Conservation (phyloP, 2,113 vertebrate species). For the Myocastor coypus region DNA sequence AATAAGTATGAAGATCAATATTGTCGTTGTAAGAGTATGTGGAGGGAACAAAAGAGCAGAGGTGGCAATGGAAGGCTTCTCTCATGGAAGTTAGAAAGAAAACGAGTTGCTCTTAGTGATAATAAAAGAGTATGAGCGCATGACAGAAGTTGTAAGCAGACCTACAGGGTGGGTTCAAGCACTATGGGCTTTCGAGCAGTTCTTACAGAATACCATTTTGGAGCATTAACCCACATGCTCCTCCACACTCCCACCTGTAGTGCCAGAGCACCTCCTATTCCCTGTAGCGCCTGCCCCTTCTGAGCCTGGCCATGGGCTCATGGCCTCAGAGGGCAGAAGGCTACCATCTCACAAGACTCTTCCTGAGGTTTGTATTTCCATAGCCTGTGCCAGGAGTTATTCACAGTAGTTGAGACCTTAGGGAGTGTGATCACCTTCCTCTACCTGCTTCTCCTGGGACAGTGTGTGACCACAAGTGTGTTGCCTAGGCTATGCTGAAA, state of each 20-base stretch:
- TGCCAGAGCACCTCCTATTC: neutral
- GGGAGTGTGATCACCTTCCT: neutral
- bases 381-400: neutral
- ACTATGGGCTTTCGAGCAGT: neutral
- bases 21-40: neutral
- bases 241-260: rapidly evolving
- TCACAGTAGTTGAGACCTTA: neutral
- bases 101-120: neutral
- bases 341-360: neutral
- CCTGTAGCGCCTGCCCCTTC: neutral
- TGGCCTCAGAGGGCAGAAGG: no score
- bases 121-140: neutral
- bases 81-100: neutral
- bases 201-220: neutral
- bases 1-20: neutral
- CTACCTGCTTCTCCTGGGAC: neutral
- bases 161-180: neutral
- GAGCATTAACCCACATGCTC: neutral
- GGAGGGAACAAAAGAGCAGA: neutral
- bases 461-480: neutral
- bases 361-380: neutral
- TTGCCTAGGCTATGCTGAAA: neutral
- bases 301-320: neutral
- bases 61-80: neutral
- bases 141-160: neutral